Conservation (phyloP, 2,113 vertebrate genomes). For the Charina bottae region DNA sequence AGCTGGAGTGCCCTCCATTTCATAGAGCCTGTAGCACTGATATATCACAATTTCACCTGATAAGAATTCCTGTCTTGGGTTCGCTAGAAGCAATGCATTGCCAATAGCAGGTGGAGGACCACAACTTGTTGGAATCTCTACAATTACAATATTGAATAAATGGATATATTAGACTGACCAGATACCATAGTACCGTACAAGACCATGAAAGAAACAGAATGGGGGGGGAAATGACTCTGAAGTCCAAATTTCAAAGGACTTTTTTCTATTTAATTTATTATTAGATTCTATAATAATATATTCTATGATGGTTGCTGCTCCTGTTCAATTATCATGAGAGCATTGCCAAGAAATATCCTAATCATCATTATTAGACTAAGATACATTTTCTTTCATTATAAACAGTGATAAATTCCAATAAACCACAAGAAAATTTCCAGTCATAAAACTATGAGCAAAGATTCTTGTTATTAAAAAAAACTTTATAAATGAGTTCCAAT, state of each 20-base stretch:
- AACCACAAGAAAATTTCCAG: not conserved
- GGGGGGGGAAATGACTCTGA: not conserved
- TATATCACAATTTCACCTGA: not conserved
- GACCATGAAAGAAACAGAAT: not conserved
- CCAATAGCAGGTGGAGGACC: conserved; percentile 5
- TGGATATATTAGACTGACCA: not conserved
- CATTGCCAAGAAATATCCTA: not conserved
- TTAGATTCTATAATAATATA: not conserved
- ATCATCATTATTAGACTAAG: not conserved
- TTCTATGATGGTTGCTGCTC: not conserved
- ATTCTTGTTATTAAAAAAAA: not conserved
- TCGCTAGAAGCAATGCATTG: not conserved
- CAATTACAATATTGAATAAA: not conserved
- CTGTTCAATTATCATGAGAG: not conserved
- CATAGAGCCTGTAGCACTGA: conserved; percentile 21
- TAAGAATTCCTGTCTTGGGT: not conserved
- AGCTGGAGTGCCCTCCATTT: conserved; percentile 28
- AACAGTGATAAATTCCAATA: not conserved
- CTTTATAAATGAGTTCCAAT: not conserved
- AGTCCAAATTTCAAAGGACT: not conserved
- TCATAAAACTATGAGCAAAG: not conserved
- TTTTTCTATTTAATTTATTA: not conserved
- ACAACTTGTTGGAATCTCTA: conserved; percentile 3
- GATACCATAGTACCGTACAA: not conserved
- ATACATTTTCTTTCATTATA: not conserved